These are phyloP conservation scores for Mycteria americana DNA, from an alignment of 2,797 vertebrate genomes.

Conservation along the genomic window DNA sequence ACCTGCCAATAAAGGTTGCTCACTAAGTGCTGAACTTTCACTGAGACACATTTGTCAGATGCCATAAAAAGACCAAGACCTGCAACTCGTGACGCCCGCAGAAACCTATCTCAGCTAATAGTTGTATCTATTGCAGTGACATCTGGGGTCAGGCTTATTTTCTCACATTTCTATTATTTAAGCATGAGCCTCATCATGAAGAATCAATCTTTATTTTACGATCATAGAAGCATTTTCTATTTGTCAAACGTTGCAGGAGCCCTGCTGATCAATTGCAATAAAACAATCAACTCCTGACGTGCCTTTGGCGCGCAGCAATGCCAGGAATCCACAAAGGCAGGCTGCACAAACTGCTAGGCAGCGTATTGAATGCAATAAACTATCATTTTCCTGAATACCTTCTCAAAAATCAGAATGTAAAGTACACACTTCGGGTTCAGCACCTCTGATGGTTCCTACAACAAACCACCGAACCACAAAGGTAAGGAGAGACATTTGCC, in stretches of 20 bases:
- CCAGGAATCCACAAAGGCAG: conserved; percentile 37
- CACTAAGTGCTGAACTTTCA: background rate
- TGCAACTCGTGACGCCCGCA: background rate
- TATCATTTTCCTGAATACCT: conserved; percentile 11
- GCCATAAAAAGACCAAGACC: background rate
- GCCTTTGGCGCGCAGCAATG: background rate
- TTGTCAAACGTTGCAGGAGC: background rate
- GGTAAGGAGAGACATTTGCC: background rate
- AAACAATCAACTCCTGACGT: conserved; percentile 21
- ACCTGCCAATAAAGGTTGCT: background rate
- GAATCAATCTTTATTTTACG: conserved; percentile 32
- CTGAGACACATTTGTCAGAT: background rate
- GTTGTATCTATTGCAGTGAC: background rate
- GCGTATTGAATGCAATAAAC: conserved; percentile 34
- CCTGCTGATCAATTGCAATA: conserved; percentile 45
- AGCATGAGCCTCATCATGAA: background rate
- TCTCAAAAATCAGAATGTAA: conserved; percentile 52
- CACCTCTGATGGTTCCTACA: background rate
- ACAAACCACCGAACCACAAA: background rate
- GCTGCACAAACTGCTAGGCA: conserved; percentile 19
- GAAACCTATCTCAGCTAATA: background rate
- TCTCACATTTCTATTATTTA: background rate
- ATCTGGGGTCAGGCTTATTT: background rate
- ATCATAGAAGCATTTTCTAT: conserved; percentile 33
- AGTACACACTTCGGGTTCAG: background rate